Base-by-base conservation (phyloP, 2,113 vertebrate species). In the Morone saxatilis region DNA sequence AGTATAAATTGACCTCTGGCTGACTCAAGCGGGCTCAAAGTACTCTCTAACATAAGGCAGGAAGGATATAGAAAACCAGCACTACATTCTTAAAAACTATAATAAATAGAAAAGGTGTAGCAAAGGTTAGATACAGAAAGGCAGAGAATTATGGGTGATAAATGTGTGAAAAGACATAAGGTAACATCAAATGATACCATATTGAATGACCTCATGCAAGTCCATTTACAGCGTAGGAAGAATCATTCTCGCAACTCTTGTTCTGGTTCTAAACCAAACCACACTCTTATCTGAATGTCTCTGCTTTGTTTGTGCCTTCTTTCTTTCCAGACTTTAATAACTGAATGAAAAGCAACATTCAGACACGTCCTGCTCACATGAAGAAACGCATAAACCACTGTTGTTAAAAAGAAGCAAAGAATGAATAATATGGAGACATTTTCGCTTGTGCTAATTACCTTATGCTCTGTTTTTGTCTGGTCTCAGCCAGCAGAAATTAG, bases 301-400 rank as follows among this genome's bases (percentile, higher is more conserved):
- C 16, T 10, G 8, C 16, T 69, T 70, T 80, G 17, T 68, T 47
- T 57, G 4, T 14, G 2, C 31, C 51, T 43, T 47, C 11, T 54
- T 62, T 70, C 47, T 38, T 50, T 63, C n/a, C 40, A 31, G 57
- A 14, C 60, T 70, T 66, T 57, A 71, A 78, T 76, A 43, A 66
- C 31, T 13, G 38, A 66, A 85, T 76, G 61, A 63, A 56, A 60
- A 56, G n/a, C 60, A 53, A 87, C 48, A 51, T 54, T 60, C n/a
- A 57, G 7, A 45, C 45, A 0, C 3, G 4, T 13, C 41, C 16
- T 57, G 20, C 54, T 59, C 57, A 25, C 11, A 51, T 20, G 14
- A 16, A 25, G 17, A 38, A 5, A 60, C 31, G 3, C 3, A 12
- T 25, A 45, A 78, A 80, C 50, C 50, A 67, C n/a, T 79, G 36